Evolutionary conservation across 2,113 vertebrate genomes (phyloP), one percentile per base, ranked within the genome.

Genomic region (Sinocyclocheilus grahami): DNA sequence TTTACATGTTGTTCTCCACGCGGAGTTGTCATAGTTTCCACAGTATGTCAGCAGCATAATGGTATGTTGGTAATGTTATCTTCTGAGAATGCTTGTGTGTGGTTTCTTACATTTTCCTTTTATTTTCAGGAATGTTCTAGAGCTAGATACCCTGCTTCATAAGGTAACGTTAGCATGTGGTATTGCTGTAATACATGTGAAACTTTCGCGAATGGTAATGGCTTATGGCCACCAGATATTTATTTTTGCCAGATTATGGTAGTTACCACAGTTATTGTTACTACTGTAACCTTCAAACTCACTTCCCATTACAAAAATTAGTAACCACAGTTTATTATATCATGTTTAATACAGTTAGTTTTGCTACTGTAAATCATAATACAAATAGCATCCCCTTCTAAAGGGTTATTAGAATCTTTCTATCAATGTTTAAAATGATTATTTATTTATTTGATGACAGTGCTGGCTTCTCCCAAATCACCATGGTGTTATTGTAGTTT

Each of bases 11-110:
- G 53, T 83, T 74, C 0, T 27, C 2, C 12, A 3, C 14, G 76
- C 8, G 60, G 60, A 63, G 78, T 46, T 81, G n/a, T 13, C 12
- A 62, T 62, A 22, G 78, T 24, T 82, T 67, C 42, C 13, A 1
- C 16, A 30, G 27, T n/a, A 12, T 67, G 48, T 42, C 20, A 71
- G 2, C 9, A 20, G 10, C 5, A 4, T 20, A 22, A 77, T 77
- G 85, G 76, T 88, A 77, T 77, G 82, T 77, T 58, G 53, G 16
- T 60, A 6, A 20, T 60, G 3, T 62, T 80, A 39, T 13, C 6
- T 42, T 39, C 3, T 14, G 1, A 62, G 11, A 39, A 2, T 72
- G 11, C 6, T 9, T 1, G 4, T 42, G 10, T 42, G 33, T 22
- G 7, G 14, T 42, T n/a, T 42, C 20, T 24, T 6, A 14, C 24